A percentile compares a stretch with the other conserved stretches of the same genome.
Evolutionary conservation across 2,888 invertebrate genomes (phyloP).

Genomic region (Conops quadrifasciatus): DNA sequence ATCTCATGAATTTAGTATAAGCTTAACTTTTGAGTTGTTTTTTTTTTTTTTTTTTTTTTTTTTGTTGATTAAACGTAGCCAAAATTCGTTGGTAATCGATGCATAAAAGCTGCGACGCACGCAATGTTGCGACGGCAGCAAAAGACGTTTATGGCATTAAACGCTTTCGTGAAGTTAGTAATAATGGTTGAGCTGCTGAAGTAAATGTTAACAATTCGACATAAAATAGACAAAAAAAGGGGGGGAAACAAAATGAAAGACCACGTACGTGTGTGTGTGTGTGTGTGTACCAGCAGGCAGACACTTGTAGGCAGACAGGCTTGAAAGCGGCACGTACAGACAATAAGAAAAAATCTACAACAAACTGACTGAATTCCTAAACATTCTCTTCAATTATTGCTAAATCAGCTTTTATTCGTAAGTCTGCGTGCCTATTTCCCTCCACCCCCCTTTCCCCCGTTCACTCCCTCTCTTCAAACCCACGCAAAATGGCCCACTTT

Average conservation of each 20-base stretch:
- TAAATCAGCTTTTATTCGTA: conserved; percentile 32
- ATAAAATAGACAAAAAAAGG: not conserved
- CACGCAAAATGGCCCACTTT: not conserved
- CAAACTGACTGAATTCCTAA: not conserved
- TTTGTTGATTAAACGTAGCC: not conserved
- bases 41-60: not conserved
- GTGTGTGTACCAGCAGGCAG: too few species aligned
- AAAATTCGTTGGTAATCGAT: not conserved
- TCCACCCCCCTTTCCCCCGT: not conserved
- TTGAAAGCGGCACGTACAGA: conserved; percentile 4
- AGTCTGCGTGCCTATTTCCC: not conserved
- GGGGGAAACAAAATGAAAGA: too few species aligned
- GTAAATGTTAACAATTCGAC: conserved; percentile 3
- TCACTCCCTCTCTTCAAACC: not conserved
- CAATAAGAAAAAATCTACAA: not conserved
- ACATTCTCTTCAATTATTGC: conserved; percentile 26
- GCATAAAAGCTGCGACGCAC: conserved; percentile 1
- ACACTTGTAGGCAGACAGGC: too few species aligned
- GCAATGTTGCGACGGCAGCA: not conserved
- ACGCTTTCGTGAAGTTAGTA: not conserved
- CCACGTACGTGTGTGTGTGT: too few species aligned
- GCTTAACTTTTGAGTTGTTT: not conserved
- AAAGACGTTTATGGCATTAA: conserved; percentile 1
- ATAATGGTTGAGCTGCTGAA: conserved; percentile 22
- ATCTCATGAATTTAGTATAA: too few species aligned